Evolutionary conservation across 1,140 invertebrate genomes (phyloP).

Genomic region (Bicyclus anynana): DNA sequence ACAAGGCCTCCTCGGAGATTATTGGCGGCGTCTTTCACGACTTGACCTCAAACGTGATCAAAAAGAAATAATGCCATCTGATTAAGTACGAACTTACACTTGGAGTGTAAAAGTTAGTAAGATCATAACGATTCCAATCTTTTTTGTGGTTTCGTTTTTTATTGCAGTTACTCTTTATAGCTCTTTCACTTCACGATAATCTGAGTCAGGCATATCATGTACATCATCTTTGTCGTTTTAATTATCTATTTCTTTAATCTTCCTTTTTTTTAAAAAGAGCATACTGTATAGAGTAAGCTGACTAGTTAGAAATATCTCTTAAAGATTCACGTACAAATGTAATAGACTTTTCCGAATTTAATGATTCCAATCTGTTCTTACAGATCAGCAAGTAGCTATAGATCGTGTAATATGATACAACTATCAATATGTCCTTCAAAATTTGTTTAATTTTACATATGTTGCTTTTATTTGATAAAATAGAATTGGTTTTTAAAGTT

Average conservation of each 20-base stretch:
- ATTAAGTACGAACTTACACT: constrained; percentile 16
- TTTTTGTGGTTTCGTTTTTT: neutral
- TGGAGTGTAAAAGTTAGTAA: constrained; percentile 6
- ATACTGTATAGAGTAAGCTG: too few relatives aligned
- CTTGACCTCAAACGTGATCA: constrained; percentile 22
- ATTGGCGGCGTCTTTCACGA: constrained; percentile 24
- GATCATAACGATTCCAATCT: neutral
- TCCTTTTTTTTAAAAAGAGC: too few relatives aligned
- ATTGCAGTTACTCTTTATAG: neutral
- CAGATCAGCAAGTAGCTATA: too few relatives aligned
- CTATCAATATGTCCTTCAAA: too few relatives aligned
- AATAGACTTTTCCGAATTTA: too few relatives aligned
- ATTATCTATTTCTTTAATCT: neutral
- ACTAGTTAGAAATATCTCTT: too few relatives aligned
- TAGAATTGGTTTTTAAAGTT: too few relatives aligned
- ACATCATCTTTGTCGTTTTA: neutral
- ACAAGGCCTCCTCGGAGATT: constrained; percentile 23
- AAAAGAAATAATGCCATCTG: constrained; percentile 26
- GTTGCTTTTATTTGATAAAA: too few relatives aligned
- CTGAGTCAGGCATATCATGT: neutral
- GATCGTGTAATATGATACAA: too few relatives aligned
- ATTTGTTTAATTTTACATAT: too few relatives aligned
- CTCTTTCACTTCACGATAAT: neutral
- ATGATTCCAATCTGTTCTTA: too few relatives aligned
- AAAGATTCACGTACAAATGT: too few relatives aligned